Base-by-base conservation (phyloP, 1,140 invertebrate species). In the Galleria mellonella region DNA sequence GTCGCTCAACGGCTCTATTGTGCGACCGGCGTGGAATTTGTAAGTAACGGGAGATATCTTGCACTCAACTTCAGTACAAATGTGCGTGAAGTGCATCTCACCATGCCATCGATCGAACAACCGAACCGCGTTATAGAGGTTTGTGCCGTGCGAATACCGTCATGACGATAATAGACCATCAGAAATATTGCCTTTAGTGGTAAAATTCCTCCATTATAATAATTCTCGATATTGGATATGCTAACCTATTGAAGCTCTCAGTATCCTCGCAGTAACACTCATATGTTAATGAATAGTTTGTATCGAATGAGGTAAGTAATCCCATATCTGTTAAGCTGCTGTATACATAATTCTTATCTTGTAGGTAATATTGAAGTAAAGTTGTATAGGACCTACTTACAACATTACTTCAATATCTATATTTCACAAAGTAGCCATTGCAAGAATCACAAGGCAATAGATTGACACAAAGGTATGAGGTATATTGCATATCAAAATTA, bases 41-140 rank as follows among this genome's bases (percentile, higher is more conserved):
- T 58, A 43, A 58, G 43, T 76, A 77, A 81, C 73, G 73, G 76
- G 56, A 71, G 49, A 66, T 73, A 42, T 46, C 53, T 66, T 63
- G 60, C 63, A 74, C 43, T 70, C 54, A 48, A 55, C 55, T 50
- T 14, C 11, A 39, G 11, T 39, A 67, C 53, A 55, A 59, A 64
- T 59, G 42, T 62, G 63, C 56, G 58, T 65, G 51, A 60, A 55
- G 52, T 73, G 65, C 62, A 67, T 64, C 67, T 70, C 54, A 55
- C 57, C 53, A 51, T 60, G 56, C 36, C 51, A 48, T 62, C 54
- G 48, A 49, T 43, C 46, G 33, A 59, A 51, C 41, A 55, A 31
- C 41, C 44, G 32, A 23, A 23, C 35, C 9, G 35, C 35, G 14
- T 37, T 37, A 37, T 37, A 37, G 35, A 37, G 35, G 12, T 37